Evolutionary conservation across 2,113 vertebrate species (phyloP), one percentile per base, ranked within the genome.

Genomic region (Anolis sagrei): DNA sequence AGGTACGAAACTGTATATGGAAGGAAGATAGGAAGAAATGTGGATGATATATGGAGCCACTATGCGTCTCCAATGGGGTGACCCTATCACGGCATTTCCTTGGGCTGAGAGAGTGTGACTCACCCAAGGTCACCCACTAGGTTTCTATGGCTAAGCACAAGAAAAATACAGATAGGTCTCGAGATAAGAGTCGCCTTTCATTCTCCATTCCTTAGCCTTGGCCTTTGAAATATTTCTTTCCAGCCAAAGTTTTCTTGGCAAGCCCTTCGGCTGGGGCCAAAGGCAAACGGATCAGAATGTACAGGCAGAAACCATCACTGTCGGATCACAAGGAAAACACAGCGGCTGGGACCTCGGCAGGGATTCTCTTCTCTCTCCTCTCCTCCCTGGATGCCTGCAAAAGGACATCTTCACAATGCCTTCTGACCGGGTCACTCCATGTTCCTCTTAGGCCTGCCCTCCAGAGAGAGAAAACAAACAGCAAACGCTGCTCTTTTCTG

Each of bases 221-320:
- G 39, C 32, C 72, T 78, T 79, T 79, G 49, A 34, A 48, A 87
- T 76, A 18, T 58, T 58, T 58, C 62, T 64, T 64, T 64, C 86
- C 88, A 91, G 76, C 86, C 72, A 54, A 79, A 86, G 58, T 4
- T 9, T 69, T 44, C 75, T 62, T 82, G 39, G 51, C 32, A 86
- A 86, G 88, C 0, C 2, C 3, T 51, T 29, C n/a, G 68, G 25
- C 7, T 32, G 7, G 51, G 62, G 64, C 27, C 1, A 16, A n/a
- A 87, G 44, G 39, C 25, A 68, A 76, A 78, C 85, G 87, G 70
- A 91, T 92, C 72, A 85, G 48, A 91, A 89, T 66, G 76, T 92
- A 82, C 84, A 90, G 34, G 34, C 74, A 62, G 49, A 87, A 92
- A 58, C 5, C 9, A 87, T 68, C 76, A 92, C 39, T 44, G 39